These are phyloP conservation scores for Physella acuta DNA, from an alignment of 1,140 invertebrate species.

Conservation along the genomic window DNA sequence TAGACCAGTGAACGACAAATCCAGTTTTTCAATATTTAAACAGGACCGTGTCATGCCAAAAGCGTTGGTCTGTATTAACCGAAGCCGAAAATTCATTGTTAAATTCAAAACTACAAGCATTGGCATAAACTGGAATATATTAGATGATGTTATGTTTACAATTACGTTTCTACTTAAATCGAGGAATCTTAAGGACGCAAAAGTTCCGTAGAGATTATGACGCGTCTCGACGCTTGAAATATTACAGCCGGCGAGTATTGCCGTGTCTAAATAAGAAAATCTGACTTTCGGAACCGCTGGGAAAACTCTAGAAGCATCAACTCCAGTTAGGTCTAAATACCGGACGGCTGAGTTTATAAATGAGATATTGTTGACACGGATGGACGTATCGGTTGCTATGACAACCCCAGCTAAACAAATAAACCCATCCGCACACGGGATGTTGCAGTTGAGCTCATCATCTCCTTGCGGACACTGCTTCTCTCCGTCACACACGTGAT, in stretches of 20 bases:
- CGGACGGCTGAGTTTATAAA: neutral
- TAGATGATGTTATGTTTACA: neutral
- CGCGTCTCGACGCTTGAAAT: neutral
- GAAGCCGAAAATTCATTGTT: neutral
- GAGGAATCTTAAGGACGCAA: neutral
- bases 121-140: constrained; percentile 4
- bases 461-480: constrained; percentile 3
- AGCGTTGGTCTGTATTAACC: neutral
- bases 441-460: constrained; percentile 7
- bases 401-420: constrained; percentile 2
- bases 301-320: constrained; percentile 1
- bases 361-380: neutral
- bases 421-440: constrained; percentile 6
- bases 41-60: neutral
- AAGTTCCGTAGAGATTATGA: no score
- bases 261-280: neutral
- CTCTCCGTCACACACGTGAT: constrained; percentile 1
- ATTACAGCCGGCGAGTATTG: neutral
- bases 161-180: constrained; percentile 11
- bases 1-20: constrained; percentile 10
- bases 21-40: neutral
- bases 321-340: neutral
- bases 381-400: neutral
- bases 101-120: neutral
- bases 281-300: neutral